phyloP scores from a whole-genome alignment of 2,888 invertebrate species.

The Macropis europaea region DNA sequence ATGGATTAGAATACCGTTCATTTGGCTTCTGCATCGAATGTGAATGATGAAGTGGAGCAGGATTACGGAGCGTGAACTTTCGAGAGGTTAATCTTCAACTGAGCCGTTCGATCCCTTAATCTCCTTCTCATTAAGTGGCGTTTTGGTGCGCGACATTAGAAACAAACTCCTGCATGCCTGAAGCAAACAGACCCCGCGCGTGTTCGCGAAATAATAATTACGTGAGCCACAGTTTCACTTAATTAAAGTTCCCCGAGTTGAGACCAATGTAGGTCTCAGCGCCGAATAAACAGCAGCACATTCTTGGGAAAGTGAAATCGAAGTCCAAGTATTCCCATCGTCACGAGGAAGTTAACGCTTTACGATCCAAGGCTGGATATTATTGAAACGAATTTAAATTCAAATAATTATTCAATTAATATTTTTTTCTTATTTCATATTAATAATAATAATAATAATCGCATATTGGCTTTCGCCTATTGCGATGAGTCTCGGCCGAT shows the following conservation, averaged over 20 bases:
- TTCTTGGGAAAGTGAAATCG: too few species aligned
- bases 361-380: too few species aligned
- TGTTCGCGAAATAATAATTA: conserved; percentile 23
- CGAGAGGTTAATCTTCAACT: conserved; percentile 56
- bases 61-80: conserved; percentile 45
- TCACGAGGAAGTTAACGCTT: too few species aligned
- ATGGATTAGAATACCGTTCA: conserved; percentile 14
- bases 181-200: not conserved
- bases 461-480: too few species aligned
- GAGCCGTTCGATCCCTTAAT: conserved; percentile 56
- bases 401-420: too few species aligned
- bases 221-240: not conserved
- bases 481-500: too few species aligned
- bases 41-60: conserved; percentile 43
- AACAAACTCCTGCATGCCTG: conserved; percentile 22
- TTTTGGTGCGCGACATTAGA: conserved; percentile 44
- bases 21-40: conserved; percentile 13
- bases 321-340: too few species aligned
- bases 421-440: too few species aligned
- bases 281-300: too few species aligned
- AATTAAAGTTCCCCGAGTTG: conserved; percentile 15
- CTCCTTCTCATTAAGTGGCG: conserved; percentile 50
- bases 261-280: not conserved
- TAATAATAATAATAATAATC: too few species aligned
- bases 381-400: too few species aligned